phyloP scores from a whole-genome alignment of 2,888 invertebrate species.

The Conomelus anceps region DNA sequence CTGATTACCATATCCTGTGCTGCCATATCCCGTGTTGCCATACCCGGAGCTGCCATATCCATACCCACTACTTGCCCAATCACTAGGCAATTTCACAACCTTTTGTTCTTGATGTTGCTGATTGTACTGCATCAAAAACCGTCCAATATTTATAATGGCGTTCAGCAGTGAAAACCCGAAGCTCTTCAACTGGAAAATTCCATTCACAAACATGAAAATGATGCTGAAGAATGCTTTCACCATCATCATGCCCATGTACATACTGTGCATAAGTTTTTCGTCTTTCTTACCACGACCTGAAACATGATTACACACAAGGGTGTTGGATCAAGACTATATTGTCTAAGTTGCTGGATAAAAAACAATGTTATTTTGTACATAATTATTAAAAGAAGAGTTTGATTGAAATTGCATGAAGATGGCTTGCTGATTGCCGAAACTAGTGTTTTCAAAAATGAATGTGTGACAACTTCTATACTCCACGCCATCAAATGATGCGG shows the following conservation, averaged over 20 bases:
- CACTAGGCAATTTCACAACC: background rate
- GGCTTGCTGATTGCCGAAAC: no score
- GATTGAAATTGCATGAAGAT: no score
- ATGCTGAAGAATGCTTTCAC: background rate
- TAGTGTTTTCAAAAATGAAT: no score
- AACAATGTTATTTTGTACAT: no score
- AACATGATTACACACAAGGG: no score
- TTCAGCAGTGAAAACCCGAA: background rate
- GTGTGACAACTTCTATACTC: no score
- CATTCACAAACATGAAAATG: background rate
- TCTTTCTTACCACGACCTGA: background rate
- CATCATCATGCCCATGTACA: conserved; percentile 4
- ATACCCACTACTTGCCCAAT: background rate
- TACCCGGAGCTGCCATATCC: background rate
- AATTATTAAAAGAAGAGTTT: no score
- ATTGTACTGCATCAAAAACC: background rate
- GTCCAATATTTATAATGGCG: background rate
- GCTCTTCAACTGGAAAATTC: conserved; percentile 8
- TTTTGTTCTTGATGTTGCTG: background rate
- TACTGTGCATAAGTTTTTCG: background rate
- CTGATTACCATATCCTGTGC: background rate
- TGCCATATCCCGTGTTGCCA: background rate
- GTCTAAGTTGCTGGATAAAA: no score
- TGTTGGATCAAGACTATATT: no score
- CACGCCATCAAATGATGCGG: no score